Base-by-base conservation (phyloP, 2,797 vertebrate genomes). In the Epinephelus malabaricus region DNA sequence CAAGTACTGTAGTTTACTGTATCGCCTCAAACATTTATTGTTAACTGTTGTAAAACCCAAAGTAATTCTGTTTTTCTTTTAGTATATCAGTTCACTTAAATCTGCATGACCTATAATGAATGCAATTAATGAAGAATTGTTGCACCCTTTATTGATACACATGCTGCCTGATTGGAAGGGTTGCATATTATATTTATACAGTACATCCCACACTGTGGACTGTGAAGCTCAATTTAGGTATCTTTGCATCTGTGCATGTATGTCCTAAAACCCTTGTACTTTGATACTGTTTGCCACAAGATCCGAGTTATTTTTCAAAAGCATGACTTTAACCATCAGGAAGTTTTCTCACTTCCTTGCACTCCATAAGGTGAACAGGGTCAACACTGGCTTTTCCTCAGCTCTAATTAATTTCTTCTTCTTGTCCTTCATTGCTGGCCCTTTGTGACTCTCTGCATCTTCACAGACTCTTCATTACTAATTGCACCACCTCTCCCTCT, bases 331-430 rank as follows among this genome's bases (percentile, higher is more conserved):
- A 63, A 43, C 45, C 58, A 51, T 76, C 77, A 64, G 54, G 1
- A 14, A 51, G 30, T 76, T 47, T 76, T 75, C 54, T 74, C 30
- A 56, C 63, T 46, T 54, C 38, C 61, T 73, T 40, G 12, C 25
- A 18, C 49, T 59, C 73, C 60, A 1, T 19, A 10, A 70, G 46
- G 49, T 47, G 50, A 67, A 56, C 10, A 40, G 50, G 68, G 68
- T 86, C 63, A 65, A 14, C 53, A 74, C 72, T 55, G 67, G 27
- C 72, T 62, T 73, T 82, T 65, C 77, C 65, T 67, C 30, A 30
- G 30, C 68, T 80, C 60, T 69, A 72, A 79, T 88, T 78, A 62
- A 56, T 76, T 75, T 72, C 51, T 74, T 53, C 21, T 59, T 47
- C 62, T 49, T 56, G 63, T 85, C 59, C 70, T 73, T 69, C 30